Conservation (phyloP, 2,113 vertebrate genomes). For the Leptobrachium leishanense region DNA sequence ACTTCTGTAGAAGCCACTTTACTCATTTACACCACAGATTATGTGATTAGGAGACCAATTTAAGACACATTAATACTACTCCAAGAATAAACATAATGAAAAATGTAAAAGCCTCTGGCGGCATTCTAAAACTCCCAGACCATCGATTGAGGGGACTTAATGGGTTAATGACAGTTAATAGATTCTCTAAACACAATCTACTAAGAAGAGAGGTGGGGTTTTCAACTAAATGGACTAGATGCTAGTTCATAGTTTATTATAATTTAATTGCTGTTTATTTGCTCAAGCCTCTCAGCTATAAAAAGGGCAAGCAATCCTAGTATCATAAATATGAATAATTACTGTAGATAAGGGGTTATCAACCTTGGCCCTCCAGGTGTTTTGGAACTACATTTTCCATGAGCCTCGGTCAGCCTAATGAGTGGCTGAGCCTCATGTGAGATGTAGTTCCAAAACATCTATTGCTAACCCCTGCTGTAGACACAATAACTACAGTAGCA, state of each 20-base stretch:
- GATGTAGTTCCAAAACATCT: no score
- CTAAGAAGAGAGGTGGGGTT: constrained; percentile 33
- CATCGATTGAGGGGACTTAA: constrained; percentile 23
- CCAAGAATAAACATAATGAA: constrained; percentile 44
- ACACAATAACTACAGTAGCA: no score
- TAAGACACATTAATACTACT: constrained; percentile 44
- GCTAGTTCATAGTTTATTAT: constrained; percentile 3
- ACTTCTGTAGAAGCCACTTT: constrained; percentile 4
- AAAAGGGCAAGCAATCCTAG: no score
- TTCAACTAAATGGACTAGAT: constrained; percentile 21
- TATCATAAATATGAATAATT: no score
- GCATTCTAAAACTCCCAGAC: constrained; percentile 39
- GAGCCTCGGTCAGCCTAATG: no score
- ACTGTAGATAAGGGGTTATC: no score
- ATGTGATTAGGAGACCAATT: constrained; percentile 40
- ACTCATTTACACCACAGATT: constrained; percentile 29
- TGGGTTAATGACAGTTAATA: constrained; percentile 27
- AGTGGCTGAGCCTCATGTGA: no score
- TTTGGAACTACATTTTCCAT: no score
- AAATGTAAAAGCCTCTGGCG: constrained; percentile 41
- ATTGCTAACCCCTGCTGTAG: no score
- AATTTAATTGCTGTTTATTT: not conserved
- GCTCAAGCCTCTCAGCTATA: no score
- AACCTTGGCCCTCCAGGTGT: no score
- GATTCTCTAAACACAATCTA: constrained; percentile 40